Percentiles rank a stretch among this genome's conserved stretches.
These are phyloP conservation scores for Mionectes olivaceus DNA, from an alignment of 2,797 vertebrate genomes.

Conservation along the genomic window DNA sequence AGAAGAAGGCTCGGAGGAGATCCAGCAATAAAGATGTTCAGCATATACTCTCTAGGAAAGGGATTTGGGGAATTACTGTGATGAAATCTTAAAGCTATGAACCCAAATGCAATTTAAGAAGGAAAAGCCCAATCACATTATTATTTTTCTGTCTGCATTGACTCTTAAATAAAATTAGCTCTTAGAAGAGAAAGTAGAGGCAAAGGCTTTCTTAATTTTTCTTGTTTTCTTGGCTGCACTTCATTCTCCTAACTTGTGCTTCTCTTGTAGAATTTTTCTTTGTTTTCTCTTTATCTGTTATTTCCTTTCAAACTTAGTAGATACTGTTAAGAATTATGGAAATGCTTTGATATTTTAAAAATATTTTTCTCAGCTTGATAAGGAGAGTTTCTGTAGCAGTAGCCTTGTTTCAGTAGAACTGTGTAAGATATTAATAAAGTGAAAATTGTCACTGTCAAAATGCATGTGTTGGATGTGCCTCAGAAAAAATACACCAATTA, in stretches of 20 bases:
- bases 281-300: neutral
- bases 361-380: neutral
- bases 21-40: slow-evolving; percentile 1
- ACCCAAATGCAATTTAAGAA: neutral
- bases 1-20: neutral
- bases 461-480: neutral
- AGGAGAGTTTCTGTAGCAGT: neutral
- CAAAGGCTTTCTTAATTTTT: neutral
- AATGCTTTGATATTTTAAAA: neutral
- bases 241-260: neutral
- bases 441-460: neutral
- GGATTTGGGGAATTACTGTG: slow-evolving; percentile 20
- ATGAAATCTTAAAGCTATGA: neutral
- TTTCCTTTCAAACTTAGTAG: neutral
- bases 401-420: neutral
- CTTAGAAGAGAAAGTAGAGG: neutral
- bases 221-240: neutral
- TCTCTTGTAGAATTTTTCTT: neutral
- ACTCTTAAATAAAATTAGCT: neutral
- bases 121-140: neutral
- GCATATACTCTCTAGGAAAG: slow-evolving; percentile 1
- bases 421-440: neutral
- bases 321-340: neutral
- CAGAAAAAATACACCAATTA: neutral
- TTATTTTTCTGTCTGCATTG: neutral